Evolutionary conservation across 1,140 invertebrate species (phyloP).

Genomic region (Bathynomus jamesi): DNA sequence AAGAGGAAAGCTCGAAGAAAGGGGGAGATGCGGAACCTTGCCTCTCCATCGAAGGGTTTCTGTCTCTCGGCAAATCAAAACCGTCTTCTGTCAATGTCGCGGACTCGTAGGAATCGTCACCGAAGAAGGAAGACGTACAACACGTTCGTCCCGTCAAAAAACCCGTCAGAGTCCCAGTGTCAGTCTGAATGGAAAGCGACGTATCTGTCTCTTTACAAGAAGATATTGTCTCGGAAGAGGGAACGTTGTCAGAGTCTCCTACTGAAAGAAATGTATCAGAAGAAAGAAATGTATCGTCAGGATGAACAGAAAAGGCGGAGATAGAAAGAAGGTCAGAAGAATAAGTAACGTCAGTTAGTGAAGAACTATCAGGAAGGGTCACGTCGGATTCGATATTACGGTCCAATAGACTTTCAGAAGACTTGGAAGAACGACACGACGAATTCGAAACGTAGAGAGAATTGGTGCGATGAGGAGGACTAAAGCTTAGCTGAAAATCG

Average conservation of each 20-base stretch:
- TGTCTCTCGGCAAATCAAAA: background rate
- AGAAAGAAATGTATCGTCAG: constrained; percentile 9
- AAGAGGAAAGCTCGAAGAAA: constrained; percentile 14
- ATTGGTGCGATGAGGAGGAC: no score
- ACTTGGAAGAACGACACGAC: no score
- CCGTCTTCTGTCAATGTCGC: background rate
- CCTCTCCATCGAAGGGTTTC: background rate
- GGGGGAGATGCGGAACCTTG: background rate
- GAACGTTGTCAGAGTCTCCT: no score
- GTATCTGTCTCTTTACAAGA: constrained; percentile 6
- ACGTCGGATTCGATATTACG: constrained; percentile 16
- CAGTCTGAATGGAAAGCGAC: background rate
- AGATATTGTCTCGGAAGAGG: constrained; percentile 10
- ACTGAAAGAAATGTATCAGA: constrained; percentile 12
- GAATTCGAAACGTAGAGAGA: no score
- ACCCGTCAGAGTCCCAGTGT: background rate
- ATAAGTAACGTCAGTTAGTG: constrained; percentile 23
- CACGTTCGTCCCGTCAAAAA: background rate
- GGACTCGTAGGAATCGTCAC: background rate
- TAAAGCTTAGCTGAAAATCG: no score
- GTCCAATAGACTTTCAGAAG: no score
- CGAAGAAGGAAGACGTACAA: background rate
- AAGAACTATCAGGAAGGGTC: constrained; percentile 19
- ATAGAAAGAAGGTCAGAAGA: constrained; percentile 14
- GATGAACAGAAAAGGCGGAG: constrained; percentile 13